Evolutionary conservation across 2,888 invertebrate species (phyloP), one percentile per base, ranked within the genome.

Genomic region (Carterocephalus palaemon): DNA sequence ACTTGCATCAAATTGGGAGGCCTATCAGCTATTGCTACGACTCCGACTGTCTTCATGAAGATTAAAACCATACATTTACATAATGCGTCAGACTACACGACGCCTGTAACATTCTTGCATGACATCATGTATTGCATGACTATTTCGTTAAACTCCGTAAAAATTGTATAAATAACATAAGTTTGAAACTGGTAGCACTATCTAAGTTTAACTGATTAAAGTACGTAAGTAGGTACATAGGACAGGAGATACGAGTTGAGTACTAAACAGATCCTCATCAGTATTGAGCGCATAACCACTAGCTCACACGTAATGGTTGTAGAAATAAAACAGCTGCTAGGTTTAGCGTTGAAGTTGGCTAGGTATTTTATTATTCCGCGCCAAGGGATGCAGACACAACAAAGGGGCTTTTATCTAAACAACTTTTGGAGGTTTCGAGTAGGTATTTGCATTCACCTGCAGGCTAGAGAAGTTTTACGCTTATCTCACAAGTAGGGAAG

Each of bases 1-100:
- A 81, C 82, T 71, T 66, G 83, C 74, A 82, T 83, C 51, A 54
- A 62, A 58, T 67, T 51, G 40, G 38, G 51, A 46, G 55, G 65
- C 65, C 46, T 52, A 77, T 76, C 72, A 60, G 64, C 42, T 40
- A 53, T 60, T 40, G 33, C 45, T 48, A 43, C 52, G 46, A 53
- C 53, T 51, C 53, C 60, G 56, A 64, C 63, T 62, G 57, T 62
- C 60, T 68, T 56, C 46, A 51, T 47, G 58, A 54, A 70, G 69
- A 79, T 78, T 79, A 74, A 75, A 41, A 76, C 70, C 56, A 62
- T 52, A 54, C 62, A 70, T 75, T 71, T 72, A 71, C 73, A 72
- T 75, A 74, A 77, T 70, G 65, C 41, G 53, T 57, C 66, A 81
- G 82, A 80, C 79, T 61, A 63, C 57, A 59, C 50, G 79, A 64